Percentiles rank a stretch among this genome's conserved stretches.
phyloP scores from a whole-genome alignment of 1,140 invertebrate genomes.

The Aphidius ervi region DNA sequence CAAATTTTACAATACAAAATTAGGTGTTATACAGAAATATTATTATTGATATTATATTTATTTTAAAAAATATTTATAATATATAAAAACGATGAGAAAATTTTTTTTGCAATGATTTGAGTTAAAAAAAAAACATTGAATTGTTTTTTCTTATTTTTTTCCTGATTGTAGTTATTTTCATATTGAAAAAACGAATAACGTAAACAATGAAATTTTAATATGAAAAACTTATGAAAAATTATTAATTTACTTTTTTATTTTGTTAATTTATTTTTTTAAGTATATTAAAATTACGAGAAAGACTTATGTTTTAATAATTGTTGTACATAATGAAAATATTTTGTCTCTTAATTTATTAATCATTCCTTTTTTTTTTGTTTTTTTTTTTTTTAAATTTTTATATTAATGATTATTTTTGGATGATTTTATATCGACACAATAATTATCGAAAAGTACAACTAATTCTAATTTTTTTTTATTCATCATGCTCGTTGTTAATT shows the following conservation, averaged over 20 bases:
- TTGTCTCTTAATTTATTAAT: constrained; percentile 48
- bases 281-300: constrained; percentile 46
- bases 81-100: too few species aligned
- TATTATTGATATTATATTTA: too few species aligned
- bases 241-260: constrained; percentile 8
- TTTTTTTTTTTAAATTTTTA: constrained; percentile 11
- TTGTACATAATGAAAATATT: constrained; percentile 53
- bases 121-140: neutral
- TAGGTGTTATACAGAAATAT: too few species aligned
- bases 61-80: too few species aligned
- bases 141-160: neutral
- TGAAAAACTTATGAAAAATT: too few species aligned
- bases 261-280: constrained; percentile 40
- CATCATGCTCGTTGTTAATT: constrained; percentile 14
- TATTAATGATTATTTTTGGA: constrained; percentile 19
- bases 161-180: too few species aligned
- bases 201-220: neutral
- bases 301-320: constrained; percentile 47
- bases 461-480: constrained; percentile 26
- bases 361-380: constrained; percentile 33
- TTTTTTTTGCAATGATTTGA: too few species aligned
- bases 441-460: constrained; percentile 4
- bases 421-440: too few species aligned
- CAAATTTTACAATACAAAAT: too few species aligned
- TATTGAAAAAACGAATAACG: constrained; percentile 15